Percentiles rank a stretch among this genome's conserved stretches.
Evolutionary conservation across 2,113 vertebrate genomes (phyloP).

Genomic region (Ploceus nigricollis): DNA sequence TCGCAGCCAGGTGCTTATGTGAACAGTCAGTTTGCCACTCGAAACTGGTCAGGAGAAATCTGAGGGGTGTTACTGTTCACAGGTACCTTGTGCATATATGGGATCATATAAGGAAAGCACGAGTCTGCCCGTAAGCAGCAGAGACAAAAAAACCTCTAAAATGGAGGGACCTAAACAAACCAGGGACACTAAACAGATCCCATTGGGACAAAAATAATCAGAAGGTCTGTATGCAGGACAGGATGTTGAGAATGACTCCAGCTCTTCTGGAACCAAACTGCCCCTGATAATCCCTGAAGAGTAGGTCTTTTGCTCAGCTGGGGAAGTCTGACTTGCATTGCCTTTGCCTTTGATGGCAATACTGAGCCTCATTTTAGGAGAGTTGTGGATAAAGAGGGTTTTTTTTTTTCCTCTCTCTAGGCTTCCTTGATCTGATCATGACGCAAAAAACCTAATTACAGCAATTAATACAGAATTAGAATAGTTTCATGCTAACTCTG

Average conservation of each 20-base stretch:
- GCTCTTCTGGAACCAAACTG: background rate
- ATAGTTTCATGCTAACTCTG: slow-evolving; percentile 66
- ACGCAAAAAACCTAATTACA: slow-evolving; percentile 68
- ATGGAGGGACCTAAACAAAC: background rate
- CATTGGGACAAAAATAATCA: background rate
- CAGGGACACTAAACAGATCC: background rate
- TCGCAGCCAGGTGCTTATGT: slow-evolving; percentile 13
- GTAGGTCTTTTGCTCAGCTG: background rate
- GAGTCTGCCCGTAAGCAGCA: background rate
- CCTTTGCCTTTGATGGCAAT: slow-evolving; percentile 4
- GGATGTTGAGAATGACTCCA: background rate
- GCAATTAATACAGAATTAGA: slow-evolving; percentile 69
- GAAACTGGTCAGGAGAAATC: background rate
- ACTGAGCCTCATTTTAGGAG: slow-evolving; percentile 14
- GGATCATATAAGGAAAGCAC: background rate
- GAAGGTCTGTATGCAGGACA: background rate
- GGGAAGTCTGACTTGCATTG: background rate
- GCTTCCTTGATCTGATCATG: slow-evolving; percentile 65
- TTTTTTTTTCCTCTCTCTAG: background rate
- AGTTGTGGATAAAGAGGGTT: background rate
- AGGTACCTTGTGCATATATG: background rate
- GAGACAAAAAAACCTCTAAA: background rate
- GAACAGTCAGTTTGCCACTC: background rate
- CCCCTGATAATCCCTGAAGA: background rate
- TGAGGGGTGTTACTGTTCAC: background rate